Percentiles rank a stretch among this genome's conserved stretches.
Conservation (phyloP, 2,888 invertebrate species). For the Macrophya annulata region DNA sequence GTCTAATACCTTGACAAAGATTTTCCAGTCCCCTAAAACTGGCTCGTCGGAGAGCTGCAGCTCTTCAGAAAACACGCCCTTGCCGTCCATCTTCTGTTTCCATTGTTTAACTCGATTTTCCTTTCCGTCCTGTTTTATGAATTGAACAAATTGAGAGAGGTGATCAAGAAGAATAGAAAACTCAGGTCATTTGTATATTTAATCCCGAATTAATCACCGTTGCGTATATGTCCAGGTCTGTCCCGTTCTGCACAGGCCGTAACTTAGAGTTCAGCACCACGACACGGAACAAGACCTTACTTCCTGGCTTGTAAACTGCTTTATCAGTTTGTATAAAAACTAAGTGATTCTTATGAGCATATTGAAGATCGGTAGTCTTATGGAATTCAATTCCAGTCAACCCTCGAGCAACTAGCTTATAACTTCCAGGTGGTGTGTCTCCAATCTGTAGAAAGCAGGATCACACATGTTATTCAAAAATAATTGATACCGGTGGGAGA, state of each 20-base stretch:
- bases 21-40: conserved; percentile 93
- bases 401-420: conserved; percentile 89
- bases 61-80: conserved; percentile 90
- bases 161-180: background rate
- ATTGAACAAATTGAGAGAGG: conserved; percentile 42
- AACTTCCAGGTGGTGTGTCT: conserved; percentile 89
- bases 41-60: conserved; percentile 90
- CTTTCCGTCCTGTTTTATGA: conserved; percentile 84
- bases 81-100: conserved; percentile 84
- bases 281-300: conserved; percentile 91
- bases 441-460: conserved; percentile 82
- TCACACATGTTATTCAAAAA: background rate
- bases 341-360: conserved; percentile 90
- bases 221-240: conserved; percentile 85
- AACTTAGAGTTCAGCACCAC: conserved; percentile 89
- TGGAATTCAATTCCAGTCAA: conserved; percentile 87
- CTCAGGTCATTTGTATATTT: background rate
- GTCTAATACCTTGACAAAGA: conserved; percentile 85
- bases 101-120: conserved; percentile 93
- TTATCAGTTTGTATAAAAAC: conserved; percentile 97
- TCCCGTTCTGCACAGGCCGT: conserved; percentile 85
- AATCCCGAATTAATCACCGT: conserved; percentile 80
- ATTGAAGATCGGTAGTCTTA: conserved; percentile 87
- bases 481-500: background rate
- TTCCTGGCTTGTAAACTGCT: conserved; percentile 93